Percentiles rank a stretch among this genome's conserved stretches.
These are phyloP conservation scores for Pomatostomus ruficeps DNA, from an alignment of 2,113 vertebrate species.

Conservation along the genomic window DNA sequence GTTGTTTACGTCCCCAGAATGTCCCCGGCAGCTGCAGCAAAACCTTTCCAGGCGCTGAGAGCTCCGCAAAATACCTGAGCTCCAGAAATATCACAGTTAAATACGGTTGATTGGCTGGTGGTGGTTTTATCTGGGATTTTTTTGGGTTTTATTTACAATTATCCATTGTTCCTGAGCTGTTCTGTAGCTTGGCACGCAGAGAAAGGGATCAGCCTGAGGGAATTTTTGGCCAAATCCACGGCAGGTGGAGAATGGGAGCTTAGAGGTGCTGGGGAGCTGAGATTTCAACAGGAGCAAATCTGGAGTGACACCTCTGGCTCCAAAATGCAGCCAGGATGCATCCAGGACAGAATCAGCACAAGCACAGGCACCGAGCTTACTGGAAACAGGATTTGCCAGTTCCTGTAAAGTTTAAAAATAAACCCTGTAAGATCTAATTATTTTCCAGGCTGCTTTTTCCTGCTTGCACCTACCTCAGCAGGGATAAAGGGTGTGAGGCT, in stretches of 20 bases:
- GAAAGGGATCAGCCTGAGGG: not conserved
- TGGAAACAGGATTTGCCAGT: not conserved
- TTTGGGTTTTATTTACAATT: not conserved
- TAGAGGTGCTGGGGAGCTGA: not conserved
- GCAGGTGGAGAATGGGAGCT: not conserved
- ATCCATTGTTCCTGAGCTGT: not conserved
- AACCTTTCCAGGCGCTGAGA: not conserved
- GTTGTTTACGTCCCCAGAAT: not conserved
- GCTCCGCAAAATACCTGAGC: fast-evolving
- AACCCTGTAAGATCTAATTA: not conserved
- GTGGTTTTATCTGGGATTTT: not conserved
- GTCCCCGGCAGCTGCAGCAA: not conserved
- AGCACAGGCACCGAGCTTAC: not conserved
- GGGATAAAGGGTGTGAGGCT: not conserved
- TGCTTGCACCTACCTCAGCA: not conserved
- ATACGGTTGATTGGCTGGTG: fast-evolving
- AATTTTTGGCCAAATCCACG: not conserved
- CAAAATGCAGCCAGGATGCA: not conserved
- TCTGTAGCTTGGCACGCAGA: fast-evolving
- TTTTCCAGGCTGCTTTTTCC: constrained; percentile 50
- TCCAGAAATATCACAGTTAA: fast-evolving
- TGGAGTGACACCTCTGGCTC: not conserved
- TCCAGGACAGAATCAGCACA: not conserved
- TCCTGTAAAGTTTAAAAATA: constrained; percentile 41
- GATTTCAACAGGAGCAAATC: not conserved